These are phyloP conservation scores for Crematogaster levior DNA, from an alignment of 2,888 invertebrate species.

Conservation along the genomic window DNA sequence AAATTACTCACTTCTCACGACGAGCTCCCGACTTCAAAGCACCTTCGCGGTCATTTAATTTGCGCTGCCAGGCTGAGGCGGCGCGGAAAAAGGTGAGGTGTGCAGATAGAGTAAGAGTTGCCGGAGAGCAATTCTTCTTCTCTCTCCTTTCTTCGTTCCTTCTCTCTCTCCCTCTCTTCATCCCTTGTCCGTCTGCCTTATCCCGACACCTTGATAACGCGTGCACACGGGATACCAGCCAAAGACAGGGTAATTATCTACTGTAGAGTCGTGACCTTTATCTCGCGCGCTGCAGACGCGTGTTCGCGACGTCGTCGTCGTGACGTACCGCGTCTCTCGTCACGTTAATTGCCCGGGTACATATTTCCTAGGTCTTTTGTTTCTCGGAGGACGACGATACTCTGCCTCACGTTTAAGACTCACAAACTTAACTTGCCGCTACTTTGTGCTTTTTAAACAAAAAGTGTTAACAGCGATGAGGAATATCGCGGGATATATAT, in stretches of 20 bases:
- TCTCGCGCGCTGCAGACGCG: slow-evolving; percentile 63
- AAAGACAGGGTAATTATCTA: slow-evolving; percentile 70
- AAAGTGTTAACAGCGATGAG: neutral
- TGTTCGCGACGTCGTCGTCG: slow-evolving; percentile 14
- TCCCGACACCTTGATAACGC: slow-evolving; percentile 54
- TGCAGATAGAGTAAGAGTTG: slow-evolving; percentile 2
- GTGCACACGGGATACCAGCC: slow-evolving; percentile 43
- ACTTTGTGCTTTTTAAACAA: neutral
- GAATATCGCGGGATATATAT: neutral
- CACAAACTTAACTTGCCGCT: neutral
- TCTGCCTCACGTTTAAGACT: neutral
- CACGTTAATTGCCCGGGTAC: slow-evolving; percentile 31
- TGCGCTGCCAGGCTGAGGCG: slow-evolving; percentile 41
- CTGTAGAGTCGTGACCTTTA: slow-evolving; percentile 55
- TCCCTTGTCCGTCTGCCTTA: slow-evolving; percentile 13
- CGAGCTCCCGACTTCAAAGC: slow-evolving; percentile 64
- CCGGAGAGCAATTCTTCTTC: neutral
- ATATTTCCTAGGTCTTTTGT: neutral
- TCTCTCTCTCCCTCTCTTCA: neutral
- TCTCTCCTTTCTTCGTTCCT: too few species aligned
- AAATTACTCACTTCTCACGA: slow-evolving; percentile 62
- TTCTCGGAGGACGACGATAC: neutral
- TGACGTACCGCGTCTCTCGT: slow-evolving; percentile 21
- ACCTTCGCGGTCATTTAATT: slow-evolving; percentile 62
- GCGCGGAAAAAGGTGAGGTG: slow-evolving; percentile 29